Percentiles rank a stretch among this genome's conserved stretches.
Evolutionary conservation across 2,797 vertebrate species (phyloP).

Genomic region (Propithecus deckenii): DNA sequence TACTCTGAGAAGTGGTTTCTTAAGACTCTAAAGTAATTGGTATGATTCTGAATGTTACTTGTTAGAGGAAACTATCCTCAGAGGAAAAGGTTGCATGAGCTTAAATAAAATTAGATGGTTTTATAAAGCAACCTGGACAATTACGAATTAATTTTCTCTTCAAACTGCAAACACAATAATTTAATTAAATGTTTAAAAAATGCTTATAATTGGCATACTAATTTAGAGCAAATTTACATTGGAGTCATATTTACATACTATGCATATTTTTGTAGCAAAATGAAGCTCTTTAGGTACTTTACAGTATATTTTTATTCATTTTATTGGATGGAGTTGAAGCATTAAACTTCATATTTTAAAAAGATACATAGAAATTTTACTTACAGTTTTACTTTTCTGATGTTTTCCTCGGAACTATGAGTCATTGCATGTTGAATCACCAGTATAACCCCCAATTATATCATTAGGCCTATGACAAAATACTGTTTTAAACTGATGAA

Average conservation of each 20-base stretch:
- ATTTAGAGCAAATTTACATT: constrained; percentile 28
- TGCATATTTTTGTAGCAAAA: constrained; percentile 21
- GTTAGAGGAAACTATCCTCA: background rate
- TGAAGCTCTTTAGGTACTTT: background rate
- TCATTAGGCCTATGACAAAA: constrained; percentile 22
- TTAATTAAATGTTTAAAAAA: background rate
- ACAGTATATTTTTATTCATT: constrained; percentile 9
- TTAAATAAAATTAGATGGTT: background rate
- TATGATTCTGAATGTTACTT: background rate
- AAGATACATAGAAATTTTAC: background rate
- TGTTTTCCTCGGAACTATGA: constrained; percentile 26
- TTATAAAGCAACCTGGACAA: background rate
- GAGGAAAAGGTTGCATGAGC: background rate
- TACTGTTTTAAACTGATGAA: background rate
- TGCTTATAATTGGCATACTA: background rate
- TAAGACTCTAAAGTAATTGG: background rate
- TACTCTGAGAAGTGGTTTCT: background rate
- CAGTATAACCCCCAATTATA: background rate
- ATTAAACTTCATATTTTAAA: constrained; percentile 30
- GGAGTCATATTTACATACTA: background rate
- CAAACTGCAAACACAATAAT: background rate
- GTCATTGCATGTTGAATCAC: constrained; percentile 36
- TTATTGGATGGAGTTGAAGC: background rate
- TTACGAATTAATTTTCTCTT: constrained; percentile 10
- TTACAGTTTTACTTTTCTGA: constrained; percentile 1